Base-by-base conservation (phyloP, 2,797 vertebrate species). In the Pygocentrus nattereri region DNA sequence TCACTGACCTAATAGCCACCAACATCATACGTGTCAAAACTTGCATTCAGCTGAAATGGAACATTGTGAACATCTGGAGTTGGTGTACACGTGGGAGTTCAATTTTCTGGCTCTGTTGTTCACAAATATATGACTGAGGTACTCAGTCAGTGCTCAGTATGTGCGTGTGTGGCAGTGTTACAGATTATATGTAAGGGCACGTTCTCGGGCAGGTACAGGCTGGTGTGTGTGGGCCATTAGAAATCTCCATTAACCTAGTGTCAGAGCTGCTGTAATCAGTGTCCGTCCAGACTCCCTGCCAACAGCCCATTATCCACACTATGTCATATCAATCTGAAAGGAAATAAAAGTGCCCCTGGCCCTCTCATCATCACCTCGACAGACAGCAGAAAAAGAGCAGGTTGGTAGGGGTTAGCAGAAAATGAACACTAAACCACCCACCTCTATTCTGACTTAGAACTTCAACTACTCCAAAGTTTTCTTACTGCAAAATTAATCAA, bases 291-390 rank as follows among this genome's bases (percentile, higher is more conserved):
- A 86, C 90, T 88, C 78, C 87, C 74, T 81, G 30, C 79, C 75
- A 68, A 49, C 30, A 78, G 52, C 85, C 64, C 61, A 70, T 80
- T 79, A 83, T 75, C 72, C 49, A 44, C 72, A 82, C 72, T 49
- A 82, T 85, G 84, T 85, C 87, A 87, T 89, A 91, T 91, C 88
- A 89, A 78, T 85, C 79, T 85, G 80, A 78, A 88, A 82, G 85
- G 82, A 70, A 81, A 76, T 54, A 71, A 69, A 65, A 61, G 34
- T 62, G 79, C 76, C 76, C 78, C 84, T 73, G 84, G 85, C 88
- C 88, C 82, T 85, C 85, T 91, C 89, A 89, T 91, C 89, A 92
- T 91, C 90, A 89, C 87, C 84, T 80, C 27, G 0, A 83, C 85
- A 90, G 84, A 89, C 82, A 88, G 41, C 49, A 88, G 80, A 87